Conservation (phyloP, 2,888 invertebrate species). For the Plebejus melissa region DNA sequence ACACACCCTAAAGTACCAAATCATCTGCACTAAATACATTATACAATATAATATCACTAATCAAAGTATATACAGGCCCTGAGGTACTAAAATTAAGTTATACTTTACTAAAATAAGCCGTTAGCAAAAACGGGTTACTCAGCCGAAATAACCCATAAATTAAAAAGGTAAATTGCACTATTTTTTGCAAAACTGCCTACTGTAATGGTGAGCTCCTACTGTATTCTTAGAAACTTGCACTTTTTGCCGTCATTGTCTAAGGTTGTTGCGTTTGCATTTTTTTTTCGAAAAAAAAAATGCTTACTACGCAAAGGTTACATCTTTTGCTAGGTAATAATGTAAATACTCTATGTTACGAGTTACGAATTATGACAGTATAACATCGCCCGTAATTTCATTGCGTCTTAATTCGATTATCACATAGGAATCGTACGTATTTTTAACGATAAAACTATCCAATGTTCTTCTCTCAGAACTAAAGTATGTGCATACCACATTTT, state of each 20-base stretch:
- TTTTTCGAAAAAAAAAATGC: neutral
- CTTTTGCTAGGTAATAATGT: neutral
- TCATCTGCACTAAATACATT: too few species aligned
- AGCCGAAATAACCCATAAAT: neutral
- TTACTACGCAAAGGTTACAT: neutral
- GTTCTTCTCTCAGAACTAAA: too few species aligned
- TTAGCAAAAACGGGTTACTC: neutral
- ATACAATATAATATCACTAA: too few species aligned
- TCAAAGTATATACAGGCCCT: too few species aligned
- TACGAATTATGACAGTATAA: neutral
- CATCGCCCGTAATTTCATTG: neutral
- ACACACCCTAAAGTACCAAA: too few species aligned
- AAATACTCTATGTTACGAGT: neutral
- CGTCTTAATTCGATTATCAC: neutral
- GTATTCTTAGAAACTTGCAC: slow-evolving; percentile 22
- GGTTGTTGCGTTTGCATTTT: neutral
- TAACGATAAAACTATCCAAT: too few species aligned
- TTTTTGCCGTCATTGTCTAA: slow-evolving; percentile 10
- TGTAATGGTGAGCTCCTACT: neutral
- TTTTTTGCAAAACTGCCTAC: neutral
- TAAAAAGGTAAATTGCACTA: neutral
- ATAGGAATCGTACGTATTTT: neutral
- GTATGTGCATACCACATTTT: neutral
- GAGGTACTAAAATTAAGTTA: too few species aligned
- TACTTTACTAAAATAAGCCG: neutral